Evolutionary conservation across 2,888 invertebrate genomes (phyloP).

Genomic region (Sesia bembeciformis): DNA sequence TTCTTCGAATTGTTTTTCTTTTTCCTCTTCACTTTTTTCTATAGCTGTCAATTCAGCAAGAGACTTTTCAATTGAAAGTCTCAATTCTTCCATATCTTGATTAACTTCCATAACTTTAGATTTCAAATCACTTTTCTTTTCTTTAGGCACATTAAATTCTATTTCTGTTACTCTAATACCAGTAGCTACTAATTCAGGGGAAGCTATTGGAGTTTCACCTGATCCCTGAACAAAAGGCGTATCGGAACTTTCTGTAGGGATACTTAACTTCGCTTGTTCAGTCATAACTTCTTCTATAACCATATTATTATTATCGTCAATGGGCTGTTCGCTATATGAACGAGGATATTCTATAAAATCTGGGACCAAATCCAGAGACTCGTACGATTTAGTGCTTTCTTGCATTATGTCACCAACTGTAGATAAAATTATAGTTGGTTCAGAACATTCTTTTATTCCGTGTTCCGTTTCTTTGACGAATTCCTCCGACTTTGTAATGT

Average conservation of each 20-base stretch:
- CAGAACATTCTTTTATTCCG: too few species aligned
- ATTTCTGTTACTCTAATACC: conserved; percentile 19
- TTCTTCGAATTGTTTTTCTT: conserved; percentile 21
- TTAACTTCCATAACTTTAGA: conserved; percentile 64
- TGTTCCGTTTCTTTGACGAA: conserved; percentile 5
- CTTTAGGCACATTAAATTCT: conserved; percentile 9
- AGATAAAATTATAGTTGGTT: neutral
- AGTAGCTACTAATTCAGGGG: conserved; percentile 18
- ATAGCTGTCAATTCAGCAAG: conserved; percentile 51
- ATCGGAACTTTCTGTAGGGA: conserved; percentile 19
- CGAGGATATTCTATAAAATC: conserved; percentile 45
- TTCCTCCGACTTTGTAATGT: neutral
- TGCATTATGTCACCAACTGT: neutral
- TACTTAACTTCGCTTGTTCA: conserved; percentile 19
- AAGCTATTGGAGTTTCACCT: conserved; percentile 27
- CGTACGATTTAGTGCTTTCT: conserved; percentile 15
- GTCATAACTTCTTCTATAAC: conserved; percentile 43
- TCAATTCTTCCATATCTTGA: conserved; percentile 59
- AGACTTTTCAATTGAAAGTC: conserved; percentile 55
- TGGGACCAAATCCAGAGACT: neutral
- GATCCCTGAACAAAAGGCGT: conserved; percentile 34
- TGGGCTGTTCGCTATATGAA: conserved; percentile 40
- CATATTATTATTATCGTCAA: conserved; percentile 46
- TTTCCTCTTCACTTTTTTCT: conserved; percentile 38
- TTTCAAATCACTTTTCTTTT: conserved; percentile 47